Conservation (phyloP, 2,797 vertebrate species). For the Tokudaia muenninki region DNA sequence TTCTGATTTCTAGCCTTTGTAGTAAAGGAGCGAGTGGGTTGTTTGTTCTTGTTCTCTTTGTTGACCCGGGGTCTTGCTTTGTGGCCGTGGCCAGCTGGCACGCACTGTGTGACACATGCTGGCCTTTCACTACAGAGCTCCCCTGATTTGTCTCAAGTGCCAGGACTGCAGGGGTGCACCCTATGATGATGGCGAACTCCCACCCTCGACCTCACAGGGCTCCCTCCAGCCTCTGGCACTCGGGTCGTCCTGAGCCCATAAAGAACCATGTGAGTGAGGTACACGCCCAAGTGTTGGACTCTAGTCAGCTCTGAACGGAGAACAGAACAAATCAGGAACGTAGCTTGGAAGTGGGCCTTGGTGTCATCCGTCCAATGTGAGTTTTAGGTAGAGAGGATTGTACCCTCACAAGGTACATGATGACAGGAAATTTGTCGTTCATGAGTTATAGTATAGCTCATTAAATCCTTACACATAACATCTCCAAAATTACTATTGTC, state of each 20-base stretch:
- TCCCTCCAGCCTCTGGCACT: not conserved
- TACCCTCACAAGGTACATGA: not conserved
- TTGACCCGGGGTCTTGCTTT: not conserved
- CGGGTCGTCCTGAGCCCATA: not conserved
- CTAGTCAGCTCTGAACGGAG: constrained; percentile 21
- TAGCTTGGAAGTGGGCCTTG: constrained; percentile 21
- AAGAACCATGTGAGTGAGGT: not conserved
- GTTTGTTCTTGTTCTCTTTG: not conserved
- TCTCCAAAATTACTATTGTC: constrained; percentile 22
- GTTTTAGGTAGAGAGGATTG: not conserved
- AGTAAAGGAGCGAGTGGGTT: not conserved
- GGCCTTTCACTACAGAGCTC: not conserved
- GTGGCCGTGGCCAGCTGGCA: not conserved
- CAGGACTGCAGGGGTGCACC: not conserved
- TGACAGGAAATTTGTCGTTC: not conserved
- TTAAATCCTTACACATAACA: constrained; percentile 22
- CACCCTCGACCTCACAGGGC: not conserved
- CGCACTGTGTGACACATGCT: not conserved
- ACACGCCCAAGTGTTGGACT: not conserved
- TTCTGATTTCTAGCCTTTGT: not conserved
- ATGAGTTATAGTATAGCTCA: constrained; percentile 38
- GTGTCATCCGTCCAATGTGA: not conserved
- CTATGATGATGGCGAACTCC: not conserved
- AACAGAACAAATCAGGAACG: not conserved
- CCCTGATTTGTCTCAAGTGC: not conserved